Evolutionary conservation across 1,140 invertebrate genomes (phyloP), one percentile per base, ranked within the genome.

Genomic region (Microplitis demolitor): DNA sequence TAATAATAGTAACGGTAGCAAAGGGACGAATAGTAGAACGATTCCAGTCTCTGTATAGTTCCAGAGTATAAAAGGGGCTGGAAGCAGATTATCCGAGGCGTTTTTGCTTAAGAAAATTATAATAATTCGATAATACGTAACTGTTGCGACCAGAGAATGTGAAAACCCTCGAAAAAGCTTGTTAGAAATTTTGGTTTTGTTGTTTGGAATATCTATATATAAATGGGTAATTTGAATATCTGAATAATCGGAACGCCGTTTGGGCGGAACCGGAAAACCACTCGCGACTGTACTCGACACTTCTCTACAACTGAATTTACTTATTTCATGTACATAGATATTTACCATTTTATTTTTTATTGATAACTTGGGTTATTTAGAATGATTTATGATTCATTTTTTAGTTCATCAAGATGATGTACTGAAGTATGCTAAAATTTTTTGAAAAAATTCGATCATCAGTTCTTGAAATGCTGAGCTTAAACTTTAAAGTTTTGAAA

Each of bases 81-180:
- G 24, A 24, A 24, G n/a, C n/a, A n/a, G 24, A 24, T 50, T 50
- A 50, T 61, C 37, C 56, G 45, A 31, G 69, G n/a, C 3, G 77
- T 84, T 87, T 85, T 87, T 87, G 84, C 83, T 63, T 51, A 37
- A 69, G 78, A 80, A 83, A 87, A 87, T 87, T 87, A 86, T 80
- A 86, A 87, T 87, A 87, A 85, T 87, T 85, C 82, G 80, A 86
- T 86, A 78, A 87, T 87, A 84, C 83, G 85, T 87, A 87, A 87
- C 85, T 87, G 85, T 87, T 87, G 84, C 85, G 82, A 76, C 74
- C 85, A 87, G 85, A 85, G 79, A 78, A 73, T 50, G 9, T 37
- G 61, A 50, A 53, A 60, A 67, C 39, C 60, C 53, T 33, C 64
- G 24, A 69, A 51, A 63, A 56, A 50, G 11, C 33, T 14, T 31